Base-by-base conservation (phyloP, 2,888 invertebrate species). In the Callyntrura guangdongensis region DNA sequence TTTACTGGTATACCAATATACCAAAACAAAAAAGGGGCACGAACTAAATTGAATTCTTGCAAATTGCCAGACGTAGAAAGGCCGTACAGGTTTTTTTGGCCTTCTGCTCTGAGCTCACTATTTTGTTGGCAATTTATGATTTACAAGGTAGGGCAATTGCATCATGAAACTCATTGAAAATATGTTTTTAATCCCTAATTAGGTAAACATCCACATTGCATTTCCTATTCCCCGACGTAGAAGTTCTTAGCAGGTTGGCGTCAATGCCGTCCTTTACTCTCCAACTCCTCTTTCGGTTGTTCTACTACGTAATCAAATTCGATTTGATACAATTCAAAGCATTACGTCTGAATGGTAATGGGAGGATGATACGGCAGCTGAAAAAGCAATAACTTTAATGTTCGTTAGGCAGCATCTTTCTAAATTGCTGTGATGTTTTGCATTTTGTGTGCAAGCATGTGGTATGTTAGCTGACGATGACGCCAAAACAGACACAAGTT, bases 71-170 rank as follows among this genome's bases (percentile, higher is more conserved):
- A 12, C 14, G 6, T 11, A 67, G 3, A 14, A 67, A 17, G 1
- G 45, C n/a, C n/a, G 17, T 72, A 14, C 72, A 72, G 45, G 72
- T 72, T 72, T 72, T 72, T 17, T 72, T 47, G 72, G 72, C 45
- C 72, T 72, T 20, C 12, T 67, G 11, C 36, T 36, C 36, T 6
- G 4, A 36, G 27, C 17, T 69, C 0, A 27, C 6, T 27, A 36
- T 36, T n/a, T 36, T 25, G 1, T 67, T 69, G 14, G 6, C 11
- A 20, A 22, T 14, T 14, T 27, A 27, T 2, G 4, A 67, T 67
- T 67, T n/a, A 17, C 22, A 59, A 74, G 74, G 86, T 86, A 86
- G 86, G 86, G 61, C 61, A 86, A 74, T 86, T 86, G 74, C 74
- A 86, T 86, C 86, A 86, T 86, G 86, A 74, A 86, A 77, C 36